Percentiles rank a stretch among this genome's conserved stretches.
Conservation (phyloP, 1,140 invertebrate species). For the Aphelenchoides besseyi region DNA sequence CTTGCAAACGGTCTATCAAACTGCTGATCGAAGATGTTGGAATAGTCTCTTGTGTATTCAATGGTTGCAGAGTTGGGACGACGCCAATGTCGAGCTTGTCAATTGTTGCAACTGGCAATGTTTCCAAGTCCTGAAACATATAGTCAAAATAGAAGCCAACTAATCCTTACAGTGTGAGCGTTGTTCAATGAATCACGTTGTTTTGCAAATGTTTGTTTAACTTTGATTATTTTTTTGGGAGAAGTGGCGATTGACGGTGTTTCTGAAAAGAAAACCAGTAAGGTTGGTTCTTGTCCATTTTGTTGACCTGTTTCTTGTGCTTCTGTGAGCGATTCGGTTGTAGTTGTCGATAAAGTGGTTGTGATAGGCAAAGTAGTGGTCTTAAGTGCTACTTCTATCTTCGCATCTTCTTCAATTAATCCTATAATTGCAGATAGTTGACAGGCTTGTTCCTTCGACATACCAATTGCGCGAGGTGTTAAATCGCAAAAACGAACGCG, state of each 20-base stretch:
- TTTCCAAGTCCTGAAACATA: neutral
- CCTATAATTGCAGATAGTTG: neutral
- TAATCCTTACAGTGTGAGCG: neutral
- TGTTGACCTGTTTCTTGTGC: too few species aligned
- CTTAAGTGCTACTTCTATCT: neutral
- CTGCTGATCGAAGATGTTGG: neutral
- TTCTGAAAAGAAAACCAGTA: neutral
- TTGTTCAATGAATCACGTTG: neutral
- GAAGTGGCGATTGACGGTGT: slow-evolving; percentile 1
- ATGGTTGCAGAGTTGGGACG: neutral
- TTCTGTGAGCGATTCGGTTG: slow-evolving; percentile 12
- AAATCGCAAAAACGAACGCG: slow-evolving; percentile 50
- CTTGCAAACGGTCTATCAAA: neutral
- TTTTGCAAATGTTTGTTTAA: neutral
- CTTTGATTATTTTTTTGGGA: slow-evolving; percentile 7
- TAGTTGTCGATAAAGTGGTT: slow-evolving; percentile 23
- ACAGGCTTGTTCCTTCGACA: neutral
- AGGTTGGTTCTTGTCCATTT: too few species aligned
- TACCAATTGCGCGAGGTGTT: slow-evolving; percentile 41
- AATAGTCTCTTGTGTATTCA: neutral
- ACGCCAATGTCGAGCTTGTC: too few species aligned
- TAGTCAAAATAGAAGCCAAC: neutral
- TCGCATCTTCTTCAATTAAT: slow-evolving; percentile 19
- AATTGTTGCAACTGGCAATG: neutral
- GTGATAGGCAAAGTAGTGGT: slow-evolving; percentile 20